Base-by-base conservation (phyloP, 2,113 vertebrate species). In the Mormyrus lacerda region DNA sequence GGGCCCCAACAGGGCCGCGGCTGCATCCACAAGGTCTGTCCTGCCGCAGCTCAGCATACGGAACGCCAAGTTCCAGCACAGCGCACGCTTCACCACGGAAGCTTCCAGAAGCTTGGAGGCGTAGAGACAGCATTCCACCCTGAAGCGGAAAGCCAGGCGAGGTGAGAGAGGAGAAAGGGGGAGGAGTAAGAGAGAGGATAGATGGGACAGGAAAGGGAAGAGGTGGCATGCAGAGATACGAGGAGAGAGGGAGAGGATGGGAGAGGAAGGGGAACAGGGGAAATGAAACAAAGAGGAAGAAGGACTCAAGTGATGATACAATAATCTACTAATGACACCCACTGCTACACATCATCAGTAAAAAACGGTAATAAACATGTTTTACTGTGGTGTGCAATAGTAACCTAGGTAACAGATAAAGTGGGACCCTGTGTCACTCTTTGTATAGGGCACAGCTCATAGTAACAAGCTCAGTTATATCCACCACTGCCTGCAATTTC, bases 1-100 rank as follows among this genome's bases (percentile, higher is more conserved):
- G 0, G 95, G 95, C 7, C 96, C 96, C 90, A 96, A 94, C 90
- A 96, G 94, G 89, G 95, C 95, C 84, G 94, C 94, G 0, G 96
- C 96, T 91, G 95, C 94, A 88, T 94, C 95, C 89, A 96, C 95
- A 90, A 96, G 94, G 92, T 96, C 96, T 4, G 96, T 95, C 55
- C 96, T 94, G 31, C 96, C 96, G 1, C 95, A 96, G 94, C 95
- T 96, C 47, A 96, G 95, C 96, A 96, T 96, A 85, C 96, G 95
- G 94, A 96, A 96, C 53, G 95, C 96, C 91, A 96, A 93, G 61
- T 96, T 95, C 94, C 95, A 95, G 91, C 95, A 93, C 91, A 96
- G 95, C 91, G 95, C 95, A 83, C 94, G 95, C 91, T 96, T 95
- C 0, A 95, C 95, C 92, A 95, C 95, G n/a, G 94, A 93, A 0